Conservation (phyloP, 2,113 vertebrate genomes). For the Pseudolaguvia tuberculata region DNA sequence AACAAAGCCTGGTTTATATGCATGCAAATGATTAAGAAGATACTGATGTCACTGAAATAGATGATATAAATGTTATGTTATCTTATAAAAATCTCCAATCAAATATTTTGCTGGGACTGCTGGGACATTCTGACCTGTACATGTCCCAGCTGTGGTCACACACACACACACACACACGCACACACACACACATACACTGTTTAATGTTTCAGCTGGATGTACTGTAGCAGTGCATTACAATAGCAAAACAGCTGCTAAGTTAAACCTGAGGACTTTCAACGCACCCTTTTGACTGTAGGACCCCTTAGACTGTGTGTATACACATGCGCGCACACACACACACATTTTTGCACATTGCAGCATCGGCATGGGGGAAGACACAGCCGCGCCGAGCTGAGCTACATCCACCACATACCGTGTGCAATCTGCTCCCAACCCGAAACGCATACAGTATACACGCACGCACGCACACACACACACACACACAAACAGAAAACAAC, state of each 20-base stretch:
- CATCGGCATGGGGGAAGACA: conserved; percentile 47
- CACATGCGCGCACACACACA: conserved; percentile 13
- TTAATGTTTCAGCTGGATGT: conserved; percentile 6
- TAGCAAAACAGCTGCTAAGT: conserved; percentile 44
- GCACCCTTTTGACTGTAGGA: conserved; percentile 29
- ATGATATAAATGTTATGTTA: background rate
- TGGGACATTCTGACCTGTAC: background rate
- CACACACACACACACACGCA: conserved; percentile 24
- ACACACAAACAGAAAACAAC: conserved; percentile 41
- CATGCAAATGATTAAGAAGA: too few species aligned
- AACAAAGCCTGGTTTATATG: background rate
- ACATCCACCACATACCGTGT: conserved; percentile 48
- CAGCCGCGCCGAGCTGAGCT: conserved; percentile 44
- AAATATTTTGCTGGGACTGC: background rate
- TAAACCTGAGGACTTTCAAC: conserved; percentile 38
- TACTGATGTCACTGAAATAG: too few species aligned
- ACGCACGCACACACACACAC: conserved; percentile 26
- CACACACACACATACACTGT: conserved; percentile 9
- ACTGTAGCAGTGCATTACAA: conserved; percentile 33
- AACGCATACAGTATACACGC: conserved; percentile 1
- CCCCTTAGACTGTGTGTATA: conserved; percentile 15
- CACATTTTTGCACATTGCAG: conserved; percentile 6
- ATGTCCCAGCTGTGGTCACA: background rate
- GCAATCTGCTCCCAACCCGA: conserved; percentile 50
- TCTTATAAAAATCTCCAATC: background rate